phyloP scores from a whole-genome alignment of 2,888 invertebrate species.

The Spodoptera littoralis region DNA sequence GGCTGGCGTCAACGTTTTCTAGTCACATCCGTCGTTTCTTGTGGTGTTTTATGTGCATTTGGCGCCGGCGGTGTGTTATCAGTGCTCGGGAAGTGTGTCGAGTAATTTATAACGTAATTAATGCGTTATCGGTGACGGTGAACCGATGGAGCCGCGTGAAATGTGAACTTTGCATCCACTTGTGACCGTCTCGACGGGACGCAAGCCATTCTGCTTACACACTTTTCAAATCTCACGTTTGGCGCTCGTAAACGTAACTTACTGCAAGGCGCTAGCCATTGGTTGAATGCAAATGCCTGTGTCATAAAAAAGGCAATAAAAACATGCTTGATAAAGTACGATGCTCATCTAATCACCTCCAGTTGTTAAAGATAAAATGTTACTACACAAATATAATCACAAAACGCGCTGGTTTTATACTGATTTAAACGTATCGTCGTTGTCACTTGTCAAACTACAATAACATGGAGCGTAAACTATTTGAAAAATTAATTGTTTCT shows the following conservation, averaged over 20 bases:
- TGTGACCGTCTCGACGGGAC: slow-evolving; percentile 51
- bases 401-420: slow-evolving; percentile 7
- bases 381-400: slow-evolving; percentile 20
- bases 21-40: slow-evolving; percentile 69
- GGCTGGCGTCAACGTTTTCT: slow-evolving; percentile 61
- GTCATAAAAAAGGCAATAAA: slow-evolving; percentile 52
- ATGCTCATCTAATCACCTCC: slow-evolving; percentile 46
- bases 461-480: no score
- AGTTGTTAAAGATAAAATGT: slow-evolving; percentile 42
- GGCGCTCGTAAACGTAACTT: slow-evolving; percentile 37
- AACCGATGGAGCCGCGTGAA: slow-evolving; percentile 61
- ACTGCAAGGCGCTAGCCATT: slow-evolving; percentile 34
- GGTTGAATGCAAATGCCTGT: slow-evolving; percentile 38
- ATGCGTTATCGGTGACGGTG: slow-evolving; percentile 80
- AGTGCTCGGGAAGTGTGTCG: slow-evolving; percentile 81
- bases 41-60: slow-evolving; percentile 72
- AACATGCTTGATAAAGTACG: slow-evolving; percentile 45
- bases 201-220: slow-evolving; percentile 57
- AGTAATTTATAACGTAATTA: slow-evolving; percentile 86
- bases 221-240: slow-evolving; percentile 46
- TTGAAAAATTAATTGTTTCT: no score
- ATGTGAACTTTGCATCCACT: slow-evolving; percentile 78
- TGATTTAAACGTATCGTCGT: slow-evolving; percentile 1
- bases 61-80: slow-evolving; percentile 80
- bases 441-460: slow-evolving; percentile 3